Evolutionary conservation across 2,113 vertebrate species (phyloP).

Genomic region (Rhipidura dahli): DNA sequence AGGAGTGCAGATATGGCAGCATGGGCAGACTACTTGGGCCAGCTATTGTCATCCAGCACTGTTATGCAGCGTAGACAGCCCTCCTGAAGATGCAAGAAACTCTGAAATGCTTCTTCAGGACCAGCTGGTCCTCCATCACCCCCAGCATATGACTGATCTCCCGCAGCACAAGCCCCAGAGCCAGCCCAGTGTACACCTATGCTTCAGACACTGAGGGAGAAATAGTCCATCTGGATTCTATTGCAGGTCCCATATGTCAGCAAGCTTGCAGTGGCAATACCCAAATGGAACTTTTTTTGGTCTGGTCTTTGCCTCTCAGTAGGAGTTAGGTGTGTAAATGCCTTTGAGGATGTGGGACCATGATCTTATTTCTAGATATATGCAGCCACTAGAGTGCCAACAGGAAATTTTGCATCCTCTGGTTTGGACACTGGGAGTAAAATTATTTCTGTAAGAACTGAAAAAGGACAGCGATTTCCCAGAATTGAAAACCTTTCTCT

Average conservation of each 20-base stretch:
- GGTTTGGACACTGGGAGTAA: background rate
- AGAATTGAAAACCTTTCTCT: background rate
- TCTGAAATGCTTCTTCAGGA: background rate
- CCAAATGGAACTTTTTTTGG: background rate
- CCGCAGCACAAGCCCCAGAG: background rate
- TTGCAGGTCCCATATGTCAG: background rate
- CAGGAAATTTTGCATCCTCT: background rate
- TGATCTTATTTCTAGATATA: background rate
- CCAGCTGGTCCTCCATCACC: background rate
- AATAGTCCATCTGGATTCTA: background rate
- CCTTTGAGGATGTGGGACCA: background rate
- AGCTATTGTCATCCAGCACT: background rate
- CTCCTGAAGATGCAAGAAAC: background rate
- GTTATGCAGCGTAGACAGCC: background rate
- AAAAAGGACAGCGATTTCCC: background rate
- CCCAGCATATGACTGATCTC: background rate
- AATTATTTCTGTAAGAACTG: background rate
- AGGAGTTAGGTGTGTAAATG: background rate
- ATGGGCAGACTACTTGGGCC: background rate
- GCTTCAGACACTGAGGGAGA: background rate
- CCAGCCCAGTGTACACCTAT: background rate
- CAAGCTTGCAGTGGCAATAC: background rate
- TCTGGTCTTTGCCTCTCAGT: background rate
- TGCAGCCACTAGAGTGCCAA: background rate
- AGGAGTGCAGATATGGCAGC: background rate